Evolutionary conservation across 2,888 invertebrate genomes (phyloP).

Genomic region (Andrena haemorrhoa): DNA sequence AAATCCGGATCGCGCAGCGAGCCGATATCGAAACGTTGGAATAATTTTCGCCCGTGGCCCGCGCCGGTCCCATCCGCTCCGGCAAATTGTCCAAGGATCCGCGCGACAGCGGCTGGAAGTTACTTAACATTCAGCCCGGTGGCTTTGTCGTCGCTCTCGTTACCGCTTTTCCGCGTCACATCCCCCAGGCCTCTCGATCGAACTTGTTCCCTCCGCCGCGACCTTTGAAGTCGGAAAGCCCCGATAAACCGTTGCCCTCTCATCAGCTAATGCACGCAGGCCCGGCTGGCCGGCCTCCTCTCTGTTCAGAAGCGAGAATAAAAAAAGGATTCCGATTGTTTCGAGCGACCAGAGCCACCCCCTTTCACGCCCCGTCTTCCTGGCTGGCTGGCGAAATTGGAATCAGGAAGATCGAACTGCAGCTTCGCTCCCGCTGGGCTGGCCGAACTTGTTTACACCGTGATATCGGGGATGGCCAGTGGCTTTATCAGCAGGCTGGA

Average conservation of each 20-base stretch:
- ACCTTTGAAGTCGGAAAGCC: slow-evolving; percentile 40
- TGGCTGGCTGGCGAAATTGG: slow-evolving; percentile 41
- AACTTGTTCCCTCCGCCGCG: slow-evolving; percentile 15
- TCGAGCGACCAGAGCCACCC: slow-evolving; percentile 17
- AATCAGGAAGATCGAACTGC: slow-evolving; percentile 34
- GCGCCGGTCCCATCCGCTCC: neutral
- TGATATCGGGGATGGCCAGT: neutral
- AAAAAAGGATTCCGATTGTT: slow-evolving; percentile 54
- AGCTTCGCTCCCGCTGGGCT: slow-evolving; percentile 15
- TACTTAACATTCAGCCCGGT: neutral
- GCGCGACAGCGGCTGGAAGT: neutral
- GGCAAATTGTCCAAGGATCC: neutral
- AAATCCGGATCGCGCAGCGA: slow-evolving; percentile 9
- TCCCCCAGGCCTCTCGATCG: neutral
- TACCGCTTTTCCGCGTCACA: neutral
- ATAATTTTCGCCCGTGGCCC: neutral
- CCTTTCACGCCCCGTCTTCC: slow-evolving; percentile 5
- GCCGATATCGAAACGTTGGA: slow-evolving; percentile 1
- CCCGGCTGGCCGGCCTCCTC: slow-evolving; percentile 46
- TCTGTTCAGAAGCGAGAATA: slow-evolving; percentile 16
- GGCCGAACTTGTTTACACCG: slow-evolving; percentile 24
- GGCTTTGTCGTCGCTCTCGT: slow-evolving; percentile 30
- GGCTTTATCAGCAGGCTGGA: neutral
- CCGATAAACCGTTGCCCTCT: slow-evolving; percentile 59
- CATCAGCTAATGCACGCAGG: slow-evolving; percentile 68